A percentile compares a stretch with the other conserved stretches of the same genome.
Evolutionary conservation across 2,797 vertebrate species (phyloP).

Genomic region (Petrocephalus schoutedeni): DNA sequence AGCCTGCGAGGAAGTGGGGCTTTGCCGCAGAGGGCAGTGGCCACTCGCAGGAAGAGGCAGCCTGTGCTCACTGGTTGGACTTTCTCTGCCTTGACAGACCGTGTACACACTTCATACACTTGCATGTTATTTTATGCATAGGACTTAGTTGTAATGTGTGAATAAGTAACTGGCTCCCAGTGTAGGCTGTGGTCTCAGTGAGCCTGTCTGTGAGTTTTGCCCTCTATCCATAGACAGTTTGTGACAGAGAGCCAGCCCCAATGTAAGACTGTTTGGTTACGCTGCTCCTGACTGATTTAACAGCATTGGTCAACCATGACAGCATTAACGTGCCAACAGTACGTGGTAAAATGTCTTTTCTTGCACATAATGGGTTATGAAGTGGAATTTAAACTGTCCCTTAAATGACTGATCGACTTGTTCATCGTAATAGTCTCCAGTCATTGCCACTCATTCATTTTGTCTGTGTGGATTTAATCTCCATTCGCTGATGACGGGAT

Average conservation of each 20-base stretch:
- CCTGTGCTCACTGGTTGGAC: neutral
- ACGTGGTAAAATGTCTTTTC: neutral
- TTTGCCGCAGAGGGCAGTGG: neutral
- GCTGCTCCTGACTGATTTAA: neutral
- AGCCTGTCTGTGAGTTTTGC: neutral
- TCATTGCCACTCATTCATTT: neutral
- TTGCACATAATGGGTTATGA: neutral
- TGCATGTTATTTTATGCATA: neutral
- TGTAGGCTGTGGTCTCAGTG: neutral
- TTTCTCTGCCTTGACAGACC: constrained; percentile 35
- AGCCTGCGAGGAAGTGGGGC: no score
- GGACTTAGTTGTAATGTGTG: neutral
- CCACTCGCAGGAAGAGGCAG: neutral
- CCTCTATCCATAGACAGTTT: neutral
- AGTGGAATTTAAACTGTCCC: neutral
- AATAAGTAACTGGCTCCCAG: neutral
- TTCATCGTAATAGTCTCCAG: neutral
- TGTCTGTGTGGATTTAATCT: constrained; percentile 37
- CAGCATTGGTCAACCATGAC: neutral
- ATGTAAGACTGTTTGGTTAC: neutral
- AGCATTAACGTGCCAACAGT: neutral
- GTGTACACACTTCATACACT: neutral
- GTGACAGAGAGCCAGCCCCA: neutral
- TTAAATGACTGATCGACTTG: neutral
- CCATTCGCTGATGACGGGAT: constrained; percentile 35